Percentiles rank a stretch among this genome's conserved stretches.
phyloP scores from a whole-genome alignment of 2,113 vertebrate species.

The Tychaedon coryphoeus region DNA sequence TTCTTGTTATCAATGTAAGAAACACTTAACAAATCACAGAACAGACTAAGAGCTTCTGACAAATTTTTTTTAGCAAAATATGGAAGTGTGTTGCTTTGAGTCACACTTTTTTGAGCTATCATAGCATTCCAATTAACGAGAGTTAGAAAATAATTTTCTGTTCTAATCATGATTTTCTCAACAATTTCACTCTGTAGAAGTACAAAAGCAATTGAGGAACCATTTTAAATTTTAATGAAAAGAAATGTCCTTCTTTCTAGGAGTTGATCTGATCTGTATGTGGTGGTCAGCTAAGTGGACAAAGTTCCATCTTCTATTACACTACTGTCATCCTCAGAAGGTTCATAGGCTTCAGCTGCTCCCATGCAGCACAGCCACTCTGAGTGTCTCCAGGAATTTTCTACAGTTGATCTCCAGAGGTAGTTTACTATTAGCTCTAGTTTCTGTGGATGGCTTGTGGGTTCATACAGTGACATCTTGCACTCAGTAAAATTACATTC shows the following conservation, averaged over 20 bases:
- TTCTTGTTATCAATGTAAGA: not conserved
- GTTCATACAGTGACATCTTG: not conserved
- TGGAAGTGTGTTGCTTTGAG: not conserved
- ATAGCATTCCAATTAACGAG: not conserved
- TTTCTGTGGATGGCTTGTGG: not conserved
- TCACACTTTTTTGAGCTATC: constrained; percentile 4
- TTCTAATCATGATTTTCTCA: constrained; percentile 1
- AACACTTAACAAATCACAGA: not conserved
- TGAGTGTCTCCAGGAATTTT: not conserved
- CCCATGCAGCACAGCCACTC: not conserved
- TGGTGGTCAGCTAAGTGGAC: not conserved
- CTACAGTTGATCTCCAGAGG: not conserved
- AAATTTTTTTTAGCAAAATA: not conserved
- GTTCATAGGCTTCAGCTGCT: not conserved
- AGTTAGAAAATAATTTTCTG: constrained; percentile 15
- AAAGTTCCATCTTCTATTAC: not conserved
- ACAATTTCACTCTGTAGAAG: not conserved
- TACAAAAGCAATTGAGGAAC: constrained; percentile 2
- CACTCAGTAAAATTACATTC: not conserved
- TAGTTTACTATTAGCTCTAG: not conserved
- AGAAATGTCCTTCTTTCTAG: not conserved
- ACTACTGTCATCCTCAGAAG: not conserved
- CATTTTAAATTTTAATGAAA: constrained; percentile 21
- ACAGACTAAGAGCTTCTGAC: not conserved
- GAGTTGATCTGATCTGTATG: not conserved